Base-by-base conservation (phyloP, 2,797 vertebrate genomes). In the Gymnocypris eckloni region DNA sequence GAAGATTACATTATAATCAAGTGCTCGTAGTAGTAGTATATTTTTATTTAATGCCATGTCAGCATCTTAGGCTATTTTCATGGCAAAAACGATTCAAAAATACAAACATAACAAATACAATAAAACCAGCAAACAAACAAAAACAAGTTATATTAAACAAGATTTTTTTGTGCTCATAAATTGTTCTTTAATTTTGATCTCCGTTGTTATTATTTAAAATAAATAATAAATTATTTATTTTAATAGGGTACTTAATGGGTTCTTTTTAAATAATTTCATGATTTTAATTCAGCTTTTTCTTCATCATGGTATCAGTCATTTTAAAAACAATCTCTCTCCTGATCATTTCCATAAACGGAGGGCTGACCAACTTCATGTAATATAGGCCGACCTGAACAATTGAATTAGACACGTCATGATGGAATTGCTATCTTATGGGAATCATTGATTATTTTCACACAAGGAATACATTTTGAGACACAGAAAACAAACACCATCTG, bases 401-500 rank as follows among this genome's bases (percentile, higher is more conserved):
- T 70, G 10, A 81, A 77, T 77, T 81, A 82, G 45, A 83, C 52
- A 77, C 59, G 72, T 69, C 71, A 61, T 67, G 79, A 72, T 33
- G 48, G 78, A 85, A 39, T n/a, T 25, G 52, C 75, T 73, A 66
- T 69, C 13, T 28, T 16, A 41, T 2, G 20, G 37, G 54, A 50
- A 50, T 67, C 56, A 73, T 54, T 78, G 59, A 82, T 67, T 78
- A 59, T 86, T 54, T 4, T 25, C 50, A 50, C 33, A 70, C 6
- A 84, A 79, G n/a, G 59, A 66, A 48, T 67, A 67, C 20, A 66
- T 83, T 76, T 66, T 66, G 43, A 43, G 28, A 78, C 25, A 18
- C 33, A 33, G 83, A 78, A 84, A 86, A 84, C 83, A 79, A 87
- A 82, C 86, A 75, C 89, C 85, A 92, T 92, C 92, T 92, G 92